A percentile compares a stretch with the other conserved stretches of the same genome.
These are phyloP conservation scores for Oreotrochilus melanogaster DNA, from an alignment of 2,113 vertebrate species.

Conservation along the genomic window DNA sequence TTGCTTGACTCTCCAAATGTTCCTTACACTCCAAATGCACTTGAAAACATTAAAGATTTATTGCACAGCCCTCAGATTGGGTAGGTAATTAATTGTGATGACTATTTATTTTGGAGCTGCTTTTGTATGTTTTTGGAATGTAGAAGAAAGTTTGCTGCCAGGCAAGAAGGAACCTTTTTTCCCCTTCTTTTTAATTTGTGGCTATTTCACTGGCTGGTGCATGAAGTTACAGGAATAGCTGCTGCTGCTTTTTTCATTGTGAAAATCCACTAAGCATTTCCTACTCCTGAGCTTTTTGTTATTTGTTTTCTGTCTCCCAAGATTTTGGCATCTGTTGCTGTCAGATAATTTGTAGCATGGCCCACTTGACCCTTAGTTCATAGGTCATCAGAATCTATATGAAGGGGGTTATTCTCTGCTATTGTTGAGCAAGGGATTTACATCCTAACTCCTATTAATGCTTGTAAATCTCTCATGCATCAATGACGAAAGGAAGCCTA, in stretches of 20 bases:
- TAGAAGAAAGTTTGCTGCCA: constrained; percentile 23
- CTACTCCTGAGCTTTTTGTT: not conserved
- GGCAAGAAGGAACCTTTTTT: constrained; percentile 48
- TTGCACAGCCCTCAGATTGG: not conserved
- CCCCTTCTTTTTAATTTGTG: constrained; percentile 36
- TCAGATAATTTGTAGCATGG: constrained; percentile 54
- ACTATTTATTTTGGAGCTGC: constrained; percentile 58
- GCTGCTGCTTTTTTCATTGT: not conserved
- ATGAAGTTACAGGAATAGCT: constrained; percentile 33
- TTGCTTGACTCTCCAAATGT: constrained; percentile 1
- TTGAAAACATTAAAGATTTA: constrained; percentile 52
- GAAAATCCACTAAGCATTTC: not conserved
- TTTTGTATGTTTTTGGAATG: constrained; percentile 24
- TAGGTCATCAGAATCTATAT: constrained; percentile 72
- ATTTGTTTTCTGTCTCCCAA: not conserved
- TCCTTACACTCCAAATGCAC: not conserved
- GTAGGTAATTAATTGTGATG: constrained; percentile 55
- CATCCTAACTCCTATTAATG: constrained; percentile 70
- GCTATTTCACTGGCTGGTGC: not conserved
- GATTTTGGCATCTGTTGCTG: constrained; percentile 60
- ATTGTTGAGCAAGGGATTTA: constrained; percentile 70
- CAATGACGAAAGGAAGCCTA: constrained; percentile 54
- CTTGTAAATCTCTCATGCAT: constrained; percentile 72
- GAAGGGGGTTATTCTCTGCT: constrained; percentile 66
- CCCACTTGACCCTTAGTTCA: constrained; percentile 75